Conservation (phyloP, 2,888 invertebrate species). For the Ptilodon capucinus region DNA sequence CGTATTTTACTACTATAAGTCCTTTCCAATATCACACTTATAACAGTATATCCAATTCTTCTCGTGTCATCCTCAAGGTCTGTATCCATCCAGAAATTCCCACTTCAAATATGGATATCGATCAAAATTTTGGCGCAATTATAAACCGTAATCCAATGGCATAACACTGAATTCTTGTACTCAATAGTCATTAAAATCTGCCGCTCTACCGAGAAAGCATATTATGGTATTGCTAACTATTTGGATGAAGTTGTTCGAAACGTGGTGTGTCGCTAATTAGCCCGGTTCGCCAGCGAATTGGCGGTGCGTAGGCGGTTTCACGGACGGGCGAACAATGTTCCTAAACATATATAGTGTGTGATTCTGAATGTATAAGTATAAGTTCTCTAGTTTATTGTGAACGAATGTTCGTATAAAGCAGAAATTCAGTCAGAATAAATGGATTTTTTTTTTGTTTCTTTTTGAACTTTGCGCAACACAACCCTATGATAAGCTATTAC, state of each 20-base stretch:
- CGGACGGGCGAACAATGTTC: slow-evolving; percentile 11
- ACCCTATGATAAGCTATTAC: too few relatives aligned
- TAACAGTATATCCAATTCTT: too few relatives aligned
- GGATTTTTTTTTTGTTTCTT: too few relatives aligned
- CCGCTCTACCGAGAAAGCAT: slow-evolving; percentile 33
- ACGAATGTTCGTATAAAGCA: too few relatives aligned
- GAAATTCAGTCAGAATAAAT: too few relatives aligned
- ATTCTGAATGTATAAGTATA: too few relatives aligned
- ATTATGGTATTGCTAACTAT: slow-evolving; percentile 16
- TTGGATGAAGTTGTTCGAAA: slow-evolving; percentile 42
- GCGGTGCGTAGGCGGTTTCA: slow-evolving; percentile 31
- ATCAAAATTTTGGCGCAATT: neutral
- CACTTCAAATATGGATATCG: neutral
- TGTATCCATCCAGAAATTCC: too few relatives aligned
- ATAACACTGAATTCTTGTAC: neutral
- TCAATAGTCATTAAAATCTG: slow-evolving; percentile 46
- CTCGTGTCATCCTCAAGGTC: too few relatives aligned
- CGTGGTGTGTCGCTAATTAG: slow-evolving; percentile 50
- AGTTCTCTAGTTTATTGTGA: too few relatives aligned
- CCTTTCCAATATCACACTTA: too few relatives aligned
- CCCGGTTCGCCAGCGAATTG: slow-evolving; percentile 23
- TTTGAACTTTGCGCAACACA: too few relatives aligned
- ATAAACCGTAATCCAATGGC: neutral
- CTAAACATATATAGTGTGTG: neutral
- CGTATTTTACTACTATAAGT: too few relatives aligned